A percentile compares a stretch with the other conserved stretches of the same genome.
Conservation (phyloP, 1,140 invertebrate genomes). For the Protaetia brevitarsis region DNA sequence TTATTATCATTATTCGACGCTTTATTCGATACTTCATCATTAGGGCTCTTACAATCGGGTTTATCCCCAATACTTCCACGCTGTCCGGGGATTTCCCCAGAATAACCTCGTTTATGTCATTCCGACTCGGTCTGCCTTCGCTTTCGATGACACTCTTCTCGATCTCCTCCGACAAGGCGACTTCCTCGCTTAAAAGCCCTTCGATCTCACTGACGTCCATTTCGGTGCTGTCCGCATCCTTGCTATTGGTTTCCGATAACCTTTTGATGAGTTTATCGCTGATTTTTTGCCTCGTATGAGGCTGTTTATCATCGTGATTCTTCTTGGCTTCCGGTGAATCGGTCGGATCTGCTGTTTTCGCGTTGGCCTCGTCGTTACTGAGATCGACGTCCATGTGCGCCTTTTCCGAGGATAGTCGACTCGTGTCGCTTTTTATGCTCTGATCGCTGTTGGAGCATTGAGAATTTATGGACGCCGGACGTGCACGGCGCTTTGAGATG, state of each 20-base stretch:
- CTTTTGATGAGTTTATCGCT: constrained; percentile 39
- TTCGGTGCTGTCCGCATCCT: constrained; percentile 4
- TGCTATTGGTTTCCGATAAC: background rate
- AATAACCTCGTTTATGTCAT: background rate
- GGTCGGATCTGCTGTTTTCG: too few relatives aligned
- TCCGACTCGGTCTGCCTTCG: background rate
- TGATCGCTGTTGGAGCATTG: constrained; percentile 32
- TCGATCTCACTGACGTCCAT: background rate
- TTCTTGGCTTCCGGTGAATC: too few relatives aligned
- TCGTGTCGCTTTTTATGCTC: constrained; percentile 36
- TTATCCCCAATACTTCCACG: background rate
- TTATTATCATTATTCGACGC: background rate
- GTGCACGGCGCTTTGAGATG: background rate
- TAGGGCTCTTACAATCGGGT: background rate
- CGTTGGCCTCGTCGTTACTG: too few relatives aligned
- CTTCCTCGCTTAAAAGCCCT: background rate
- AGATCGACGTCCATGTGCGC: too few relatives aligned
- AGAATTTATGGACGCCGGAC: background rate
- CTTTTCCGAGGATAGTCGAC: too few relatives aligned
- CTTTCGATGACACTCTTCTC: constrained; percentile 22
- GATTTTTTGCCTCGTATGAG: too few relatives aligned
- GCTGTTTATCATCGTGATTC: too few relatives aligned
- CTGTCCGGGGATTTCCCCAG: background rate
- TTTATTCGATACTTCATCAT: background rate
- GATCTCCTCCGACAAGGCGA: constrained; percentile 10